phyloP scores from a whole-genome alignment of 2,113 vertebrate species.

The Erinaceus europaeus region DNA sequence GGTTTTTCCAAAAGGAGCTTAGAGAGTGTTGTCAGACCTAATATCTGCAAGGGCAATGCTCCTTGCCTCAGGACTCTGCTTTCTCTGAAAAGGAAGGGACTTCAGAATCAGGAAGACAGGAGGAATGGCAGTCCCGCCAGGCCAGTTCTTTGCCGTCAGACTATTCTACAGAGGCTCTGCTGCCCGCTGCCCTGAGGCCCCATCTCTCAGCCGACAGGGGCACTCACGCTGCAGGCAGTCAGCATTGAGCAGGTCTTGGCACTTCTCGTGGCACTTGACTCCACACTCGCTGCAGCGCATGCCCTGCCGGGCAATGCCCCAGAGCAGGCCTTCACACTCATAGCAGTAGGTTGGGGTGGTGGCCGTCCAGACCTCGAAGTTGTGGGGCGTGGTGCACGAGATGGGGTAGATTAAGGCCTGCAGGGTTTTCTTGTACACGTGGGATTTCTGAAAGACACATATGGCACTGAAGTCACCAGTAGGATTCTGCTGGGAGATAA shows the following conservation, averaged over 20 bases:
- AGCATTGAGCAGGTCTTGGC: slow-evolving; percentile 97
- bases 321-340: slow-evolving; percentile 96
- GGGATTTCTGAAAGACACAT: slow-evolving; percentile 90
- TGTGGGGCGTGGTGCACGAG: slow-evolving; percentile 97
- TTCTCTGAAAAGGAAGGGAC: slow-evolving; percentile 9
- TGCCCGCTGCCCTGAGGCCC: background rate
- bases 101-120: background rate
- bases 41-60: background rate
- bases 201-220: background rate
- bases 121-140: background rate
- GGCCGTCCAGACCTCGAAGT: slow-evolving; percentile 98
- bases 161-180: background rate
- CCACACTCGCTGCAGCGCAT: slow-evolving; percentile 97
- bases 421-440: slow-evolving; percentile 98
- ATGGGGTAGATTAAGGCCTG: slow-evolving; percentile 99
- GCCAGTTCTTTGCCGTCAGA: background rate
- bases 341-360: slow-evolving; percentile 99
- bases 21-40: background rate
- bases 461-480: slow-evolving; percentile 10
- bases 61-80: background rate
- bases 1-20: slow-evolving; percentile 15
- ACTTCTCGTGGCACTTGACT: slow-evolving; percentile 99
- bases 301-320: slow-evolving; percentile 98
- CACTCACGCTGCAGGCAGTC: slow-evolving; percentile 98
- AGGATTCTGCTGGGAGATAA: background rate